phyloP scores from a whole-genome alignment of 2,888 invertebrate species.

The Epirrhoe tristata region DNA sequence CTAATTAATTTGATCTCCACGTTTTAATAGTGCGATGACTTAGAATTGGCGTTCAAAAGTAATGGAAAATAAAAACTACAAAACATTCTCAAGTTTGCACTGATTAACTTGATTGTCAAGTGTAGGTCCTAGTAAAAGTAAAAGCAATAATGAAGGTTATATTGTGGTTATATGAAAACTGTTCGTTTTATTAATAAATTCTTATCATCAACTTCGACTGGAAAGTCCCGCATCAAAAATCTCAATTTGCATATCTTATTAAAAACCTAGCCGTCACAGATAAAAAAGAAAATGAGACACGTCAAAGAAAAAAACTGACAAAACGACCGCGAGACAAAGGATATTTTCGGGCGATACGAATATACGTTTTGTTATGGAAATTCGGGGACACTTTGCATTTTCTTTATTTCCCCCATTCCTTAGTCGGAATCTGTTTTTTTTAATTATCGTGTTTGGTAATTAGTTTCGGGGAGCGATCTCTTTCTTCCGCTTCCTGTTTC shows the following conservation, averaged over 20 bases:
- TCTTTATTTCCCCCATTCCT: conserved; percentile 78
- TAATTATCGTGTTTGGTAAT: conserved; percentile 85
- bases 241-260: conserved; percentile 82
- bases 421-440: conserved; percentile 77
- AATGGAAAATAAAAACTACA: neutral
- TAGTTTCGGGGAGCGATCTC: conserved; percentile 83
- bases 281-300: conserved; percentile 82
- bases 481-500: conserved; percentile 73
- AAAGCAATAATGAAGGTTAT: too few species aligned
- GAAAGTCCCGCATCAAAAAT: conserved; percentile 59
- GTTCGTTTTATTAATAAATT: conserved; percentile 22
- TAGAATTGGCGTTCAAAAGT: neutral
- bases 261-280: conserved; percentile 78
- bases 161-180: neutral
- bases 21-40: conserved; percentile 27
- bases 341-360: conserved; percentile 80
- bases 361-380: conserved; percentile 82
- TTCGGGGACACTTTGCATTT: conserved; percentile 83
- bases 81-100: too few species aligned
- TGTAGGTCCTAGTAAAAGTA: too few species aligned
- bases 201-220: conserved; percentile 64
- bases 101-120: too few species aligned
- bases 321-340: conserved; percentile 79
- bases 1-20: conserved; percentile 60
- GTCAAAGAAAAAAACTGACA: conserved; percentile 77